phyloP scores from a whole-genome alignment of 2,888 invertebrate genomes.

The Lobophora halterata region DNA sequence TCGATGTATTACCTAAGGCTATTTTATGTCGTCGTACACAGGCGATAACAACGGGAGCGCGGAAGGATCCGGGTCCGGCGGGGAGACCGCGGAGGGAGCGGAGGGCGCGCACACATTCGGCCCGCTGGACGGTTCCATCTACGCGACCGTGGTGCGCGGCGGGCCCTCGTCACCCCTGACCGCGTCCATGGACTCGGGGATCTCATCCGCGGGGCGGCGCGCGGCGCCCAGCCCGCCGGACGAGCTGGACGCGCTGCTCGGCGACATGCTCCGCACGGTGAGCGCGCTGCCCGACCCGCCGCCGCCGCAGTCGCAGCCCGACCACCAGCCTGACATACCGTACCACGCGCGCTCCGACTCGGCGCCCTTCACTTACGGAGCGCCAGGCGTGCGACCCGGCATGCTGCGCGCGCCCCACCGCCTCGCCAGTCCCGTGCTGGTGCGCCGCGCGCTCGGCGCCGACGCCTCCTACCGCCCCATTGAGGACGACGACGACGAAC shows the following conservation, averaged over 20 bases:
- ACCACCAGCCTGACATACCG: slow-evolving; percentile 84
- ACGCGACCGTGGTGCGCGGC: slow-evolving; percentile 85
- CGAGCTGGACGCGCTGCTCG: slow-evolving; percentile 91
- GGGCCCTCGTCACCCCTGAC: slow-evolving; percentile 86
- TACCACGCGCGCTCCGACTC: slow-evolving; percentile 95
- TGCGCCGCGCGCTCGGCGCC: slow-evolving; percentile 85
- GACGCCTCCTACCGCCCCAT: slow-evolving; percentile 62
- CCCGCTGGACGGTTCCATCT: slow-evolving; percentile 94
- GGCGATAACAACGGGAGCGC: slow-evolving; percentile 81
- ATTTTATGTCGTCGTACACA: slow-evolving; percentile 40
- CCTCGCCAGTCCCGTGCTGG: slow-evolving; percentile 91
- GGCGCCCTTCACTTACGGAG: slow-evolving; percentile 94
- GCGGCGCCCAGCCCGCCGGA: slow-evolving; percentile 78
- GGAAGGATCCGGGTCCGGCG: slow-evolving; percentile 69
- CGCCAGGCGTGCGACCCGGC: slow-evolving; percentile 78
- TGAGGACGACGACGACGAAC: slow-evolving; percentile 67
- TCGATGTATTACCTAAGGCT: background rate
- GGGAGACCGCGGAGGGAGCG: slow-evolving; percentile 68
- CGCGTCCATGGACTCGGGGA: slow-evolving; percentile 95
- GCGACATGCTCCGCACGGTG: slow-evolving; percentile 93
- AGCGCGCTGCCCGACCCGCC: slow-evolving; percentile 87
- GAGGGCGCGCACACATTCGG: slow-evolving; percentile 87
- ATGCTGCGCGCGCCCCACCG: slow-evolving; percentile 87
- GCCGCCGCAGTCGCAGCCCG: slow-evolving; percentile 70
- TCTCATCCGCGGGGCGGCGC: slow-evolving; percentile 87